Evolutionary conservation across 2,888 invertebrate genomes (phyloP).

Genomic region (Cremastobaeus sp.): DNA sequence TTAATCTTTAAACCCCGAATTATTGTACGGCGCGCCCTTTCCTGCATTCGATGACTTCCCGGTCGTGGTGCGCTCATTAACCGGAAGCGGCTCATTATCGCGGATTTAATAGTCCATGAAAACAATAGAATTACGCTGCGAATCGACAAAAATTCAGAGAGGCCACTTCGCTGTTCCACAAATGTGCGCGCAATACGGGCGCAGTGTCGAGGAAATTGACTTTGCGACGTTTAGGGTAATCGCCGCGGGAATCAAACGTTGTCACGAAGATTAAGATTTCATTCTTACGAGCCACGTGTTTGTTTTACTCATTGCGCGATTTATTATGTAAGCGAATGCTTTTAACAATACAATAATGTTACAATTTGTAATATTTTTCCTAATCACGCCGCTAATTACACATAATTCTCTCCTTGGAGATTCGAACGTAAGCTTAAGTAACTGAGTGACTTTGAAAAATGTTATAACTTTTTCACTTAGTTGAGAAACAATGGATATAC

Average conservation of each 20-base stretch:
- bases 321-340: too few relatives aligned
- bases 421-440: too few relatives aligned
- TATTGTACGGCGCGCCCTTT: slow-evolving; percentile 77
- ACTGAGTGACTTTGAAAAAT: too few relatives aligned
- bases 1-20: slow-evolving; percentile 77
- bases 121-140: slow-evolving; percentile 78
- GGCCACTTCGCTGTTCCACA: slow-evolving; percentile 54
- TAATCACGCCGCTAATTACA: too few relatives aligned
- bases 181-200: slow-evolving; percentile 49
- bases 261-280: slow-evolving; percentile 8
- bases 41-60: slow-evolving; percentile 77
- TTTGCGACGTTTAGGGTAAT: slow-evolving; percentile 52
- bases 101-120: slow-evolving; percentile 79
- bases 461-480: too few relatives aligned
- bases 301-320: not conserved
- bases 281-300: slow-evolving; percentile 3
- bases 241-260: slow-evolving; percentile 46
- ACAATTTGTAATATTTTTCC: too few relatives aligned
- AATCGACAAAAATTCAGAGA: slow-evolving; percentile 74
- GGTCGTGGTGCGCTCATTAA: slow-evolving; percentile 57
- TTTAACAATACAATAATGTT: too few relatives aligned
- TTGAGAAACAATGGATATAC: too few relatives aligned
- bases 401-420: too few relatives aligned
- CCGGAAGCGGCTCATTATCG: slow-evolving; percentile 76
- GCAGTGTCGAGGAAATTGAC: slow-evolving; percentile 57